These are phyloP conservation scores for Heliconius eleuchia DNA, from an alignment of 1,140 invertebrate species.

Conservation along the genomic window DNA sequence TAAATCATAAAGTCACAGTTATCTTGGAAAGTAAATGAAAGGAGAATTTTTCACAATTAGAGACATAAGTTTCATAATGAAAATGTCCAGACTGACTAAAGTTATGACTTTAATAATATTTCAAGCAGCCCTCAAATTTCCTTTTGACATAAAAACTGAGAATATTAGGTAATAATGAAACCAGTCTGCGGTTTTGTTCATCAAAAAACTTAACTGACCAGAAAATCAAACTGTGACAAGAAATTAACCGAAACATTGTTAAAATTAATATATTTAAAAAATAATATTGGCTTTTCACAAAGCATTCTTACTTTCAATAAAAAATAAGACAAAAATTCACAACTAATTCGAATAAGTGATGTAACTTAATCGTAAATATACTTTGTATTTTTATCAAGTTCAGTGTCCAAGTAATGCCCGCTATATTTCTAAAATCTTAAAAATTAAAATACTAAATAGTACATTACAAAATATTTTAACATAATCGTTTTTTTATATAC, in stretches of 20 bases:
- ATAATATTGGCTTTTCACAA: too few species aligned
- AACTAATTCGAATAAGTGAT: too few species aligned
- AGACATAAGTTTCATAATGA: slow-evolving; percentile 21
- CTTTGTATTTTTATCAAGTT: too few species aligned
- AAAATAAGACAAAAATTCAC: too few species aligned
- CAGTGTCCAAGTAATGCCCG: too few species aligned
- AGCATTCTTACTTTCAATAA: too few species aligned
- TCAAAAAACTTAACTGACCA: not conserved
- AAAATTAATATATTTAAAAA: too few species aligned
- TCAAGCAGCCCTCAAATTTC: not conserved
- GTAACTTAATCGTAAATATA: too few species aligned
- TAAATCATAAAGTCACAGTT: not conserved
- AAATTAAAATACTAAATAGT: not conserved
- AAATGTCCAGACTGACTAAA: slow-evolving; percentile 24
- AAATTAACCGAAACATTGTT: too few species aligned
- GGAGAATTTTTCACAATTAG: slow-evolving; percentile 20
- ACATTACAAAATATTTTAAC: too few species aligned
- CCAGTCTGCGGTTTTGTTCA: not conserved
- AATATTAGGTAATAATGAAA: slow-evolving; percentile 7
- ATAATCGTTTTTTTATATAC: too few species aligned
- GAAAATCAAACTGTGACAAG: not conserved
- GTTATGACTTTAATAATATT: slow-evolving; percentile 22
- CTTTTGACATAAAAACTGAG: slow-evolving; percentile 2
- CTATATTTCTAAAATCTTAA: not conserved
- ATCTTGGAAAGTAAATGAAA: slow-evolving; percentile 6